Evolutionary conservation across 2,888 invertebrate species (phyloP), one percentile per base, ranked within the genome.

Genomic region (Rhamphomyia laevipes): DNA sequence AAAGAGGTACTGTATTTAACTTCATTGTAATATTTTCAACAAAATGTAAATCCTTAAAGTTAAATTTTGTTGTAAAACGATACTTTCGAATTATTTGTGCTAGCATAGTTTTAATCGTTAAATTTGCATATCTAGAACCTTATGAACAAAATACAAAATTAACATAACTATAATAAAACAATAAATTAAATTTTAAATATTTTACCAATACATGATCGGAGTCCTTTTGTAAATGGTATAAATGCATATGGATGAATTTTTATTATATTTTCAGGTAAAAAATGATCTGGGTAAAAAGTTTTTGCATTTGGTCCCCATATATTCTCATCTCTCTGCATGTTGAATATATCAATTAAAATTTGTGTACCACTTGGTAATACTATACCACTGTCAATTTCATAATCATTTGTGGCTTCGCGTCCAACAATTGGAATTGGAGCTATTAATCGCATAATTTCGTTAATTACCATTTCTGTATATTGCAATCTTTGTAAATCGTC

Each of bases 241-340:
- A 57, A 69, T 0, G 66, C 62, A 43, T 63, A 68, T 0, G 69
- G 59, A 56, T 70, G 69, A 13, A 63, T 65, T 12, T 52, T 60
- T n/a, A 56, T 58, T 44, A 63, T 54, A 50, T 65, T 61, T 9
- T 62, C 58, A 0, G 69, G 66, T 27, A 69, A 50, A 48, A 70
- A 70, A 43, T 69, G 59, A 9, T 69, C 65, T 1, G 69, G 69
- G 59, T 69, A 63, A 21, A 70, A 69, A 4, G 50, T 55, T 23
- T 62, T 57, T 4, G 70, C 66, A n/a, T 66, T 59, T 1, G 56
- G 51, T 2, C 70, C 70, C 70, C 70, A 70, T 48, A 66, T 61
- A 16, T 59, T 53, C 17, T 59, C 57, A 45, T 61, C 61, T 7
- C 69, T 63, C 52, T 69, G 69, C 60, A 69, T 56, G 40, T 65